Percentiles rank a stretch among this genome's conserved stretches.
These are phyloP conservation scores for Sycophila texana DNA, from an alignment of 2,888 invertebrate genomes.

Conservation along the genomic window DNA sequence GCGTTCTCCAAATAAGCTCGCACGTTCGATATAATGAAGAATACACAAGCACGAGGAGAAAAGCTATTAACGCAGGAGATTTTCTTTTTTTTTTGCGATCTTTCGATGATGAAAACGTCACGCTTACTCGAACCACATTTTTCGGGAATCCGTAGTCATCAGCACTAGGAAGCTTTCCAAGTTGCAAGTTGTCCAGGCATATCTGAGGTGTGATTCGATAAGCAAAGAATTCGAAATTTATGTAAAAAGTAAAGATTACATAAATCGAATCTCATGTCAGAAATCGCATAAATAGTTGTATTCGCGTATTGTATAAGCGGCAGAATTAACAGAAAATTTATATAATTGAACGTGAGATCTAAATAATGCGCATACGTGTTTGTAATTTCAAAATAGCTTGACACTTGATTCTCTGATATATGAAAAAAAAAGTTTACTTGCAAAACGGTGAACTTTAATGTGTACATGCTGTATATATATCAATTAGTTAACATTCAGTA, in stretches of 20 bases:
- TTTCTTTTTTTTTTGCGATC: conserved; percentile 15
- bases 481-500: conserved; percentile 51
- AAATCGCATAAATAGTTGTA: conserved; percentile 10
- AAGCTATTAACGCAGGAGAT: background rate
- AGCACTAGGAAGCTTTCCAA: conserved; percentile 11
- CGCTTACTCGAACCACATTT: background rate
- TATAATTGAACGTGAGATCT: conserved; percentile 32
- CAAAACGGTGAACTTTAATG: conserved; percentile 40
- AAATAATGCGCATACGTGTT: conserved; percentile 39
- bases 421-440: conserved; percentile 29
- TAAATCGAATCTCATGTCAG: background rate
- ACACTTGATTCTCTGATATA: conserved; percentile 30
- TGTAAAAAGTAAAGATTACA: conserved; percentile 9
- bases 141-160: background rate
- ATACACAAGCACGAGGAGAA: conserved; percentile 18
- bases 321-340: conserved; percentile 26
- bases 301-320: conserved; percentile 21
- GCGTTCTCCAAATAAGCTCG: conserved; percentile 45
- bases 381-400: conserved; percentile 43
- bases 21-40: conserved; percentile 50
- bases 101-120: conserved; percentile 4
- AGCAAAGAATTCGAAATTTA: conserved; percentile 19
- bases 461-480: conserved; percentile 57
- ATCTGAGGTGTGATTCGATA: conserved; percentile 26
- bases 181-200: conserved; percentile 23